Percentiles rank a stretch among this genome's conserved stretches.
Conservation (phyloP, 2,888 invertebrate species). For the Rhamnusium bicolor region DNA sequence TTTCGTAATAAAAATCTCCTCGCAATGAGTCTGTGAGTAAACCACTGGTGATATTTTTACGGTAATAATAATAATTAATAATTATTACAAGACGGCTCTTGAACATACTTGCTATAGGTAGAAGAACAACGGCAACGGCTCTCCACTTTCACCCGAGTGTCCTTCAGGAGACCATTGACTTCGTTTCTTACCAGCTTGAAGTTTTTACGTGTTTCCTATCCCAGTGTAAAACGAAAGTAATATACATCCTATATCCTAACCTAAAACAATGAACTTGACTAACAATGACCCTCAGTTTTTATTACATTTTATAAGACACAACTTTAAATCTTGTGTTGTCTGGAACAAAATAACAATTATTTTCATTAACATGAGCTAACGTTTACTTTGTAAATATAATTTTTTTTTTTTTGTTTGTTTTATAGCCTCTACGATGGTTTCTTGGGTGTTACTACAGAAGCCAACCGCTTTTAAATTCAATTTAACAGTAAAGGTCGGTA, state of each 20-base stretch:
- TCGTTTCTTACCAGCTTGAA: slow-evolving; percentile 19
- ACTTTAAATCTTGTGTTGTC: not conserved
- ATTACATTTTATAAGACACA: not conserved
- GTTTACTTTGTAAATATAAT: too few relatives aligned
- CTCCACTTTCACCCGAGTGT: slow-evolving; percentile 48
- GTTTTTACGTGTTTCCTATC: slow-evolving; percentile 29
- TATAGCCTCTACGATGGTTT: too few relatives aligned
- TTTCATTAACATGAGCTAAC: too few relatives aligned
- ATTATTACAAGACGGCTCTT: slow-evolving; percentile 7
- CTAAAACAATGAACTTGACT: slow-evolving; percentile 2
- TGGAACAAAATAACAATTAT: too few relatives aligned
- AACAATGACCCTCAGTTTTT: not conserved
- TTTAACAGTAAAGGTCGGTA: too few relatives aligned
- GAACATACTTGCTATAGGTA: slow-evolving; percentile 18
- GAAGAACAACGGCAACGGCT: slow-evolving; percentile 26
- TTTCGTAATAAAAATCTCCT: not conserved
- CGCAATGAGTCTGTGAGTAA: not conserved
- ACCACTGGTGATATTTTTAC: not conserved
- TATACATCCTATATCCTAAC: slow-evolving; percentile 7
- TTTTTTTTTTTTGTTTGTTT: too few relatives aligned
- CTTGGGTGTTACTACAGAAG: too few relatives aligned
- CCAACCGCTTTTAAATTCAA: too few relatives aligned
- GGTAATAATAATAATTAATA: not conserved
- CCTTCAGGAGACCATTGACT: slow-evolving; percentile 52
- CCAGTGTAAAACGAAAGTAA: slow-evolving; percentile 13